phyloP scores from a whole-genome alignment of 2,797 vertebrate species.

The Dipus sagitta region DNA sequence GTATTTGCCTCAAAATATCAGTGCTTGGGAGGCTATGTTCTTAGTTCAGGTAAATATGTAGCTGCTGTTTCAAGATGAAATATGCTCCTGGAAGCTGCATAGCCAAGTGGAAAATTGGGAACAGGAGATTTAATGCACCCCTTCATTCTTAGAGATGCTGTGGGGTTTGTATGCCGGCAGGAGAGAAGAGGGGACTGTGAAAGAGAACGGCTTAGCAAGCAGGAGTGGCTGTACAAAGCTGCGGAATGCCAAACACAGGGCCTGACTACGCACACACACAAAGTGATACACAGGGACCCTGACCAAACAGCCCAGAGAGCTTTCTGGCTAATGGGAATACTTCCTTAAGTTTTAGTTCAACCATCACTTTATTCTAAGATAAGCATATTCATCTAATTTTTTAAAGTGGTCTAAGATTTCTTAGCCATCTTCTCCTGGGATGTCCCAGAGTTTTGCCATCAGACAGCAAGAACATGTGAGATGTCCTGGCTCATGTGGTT shows the following conservation, averaged over 20 bases:
- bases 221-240: constrained; percentile 5
- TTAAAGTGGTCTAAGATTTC: not conserved
- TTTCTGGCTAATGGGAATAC: not conserved
- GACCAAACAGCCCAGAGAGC: not conserved
- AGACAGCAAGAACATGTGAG: not conserved
- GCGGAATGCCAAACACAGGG: not conserved
- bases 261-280: not conserved
- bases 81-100: not conserved
- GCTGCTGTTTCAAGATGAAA: constrained; percentile 29
- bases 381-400: not conserved
- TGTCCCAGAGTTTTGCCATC: not conserved
- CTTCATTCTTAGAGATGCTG: constrained; percentile 1
- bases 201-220: constrained; percentile 6
- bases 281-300: not conserved
- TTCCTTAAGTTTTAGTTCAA: constrained; percentile 9
- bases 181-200: not conserved
- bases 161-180: not conserved
- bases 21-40: constrained; percentile 12
- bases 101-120: constrained; percentile 44
- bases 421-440: not conserved
- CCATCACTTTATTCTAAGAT: not conserved
- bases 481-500: not conserved
- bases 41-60: not conserved
- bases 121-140: not conserved
- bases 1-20: constrained; percentile 48